phyloP scores from a whole-genome alignment of 2,888 invertebrate species.

The Lissocephala sabroskyi region DNA sequence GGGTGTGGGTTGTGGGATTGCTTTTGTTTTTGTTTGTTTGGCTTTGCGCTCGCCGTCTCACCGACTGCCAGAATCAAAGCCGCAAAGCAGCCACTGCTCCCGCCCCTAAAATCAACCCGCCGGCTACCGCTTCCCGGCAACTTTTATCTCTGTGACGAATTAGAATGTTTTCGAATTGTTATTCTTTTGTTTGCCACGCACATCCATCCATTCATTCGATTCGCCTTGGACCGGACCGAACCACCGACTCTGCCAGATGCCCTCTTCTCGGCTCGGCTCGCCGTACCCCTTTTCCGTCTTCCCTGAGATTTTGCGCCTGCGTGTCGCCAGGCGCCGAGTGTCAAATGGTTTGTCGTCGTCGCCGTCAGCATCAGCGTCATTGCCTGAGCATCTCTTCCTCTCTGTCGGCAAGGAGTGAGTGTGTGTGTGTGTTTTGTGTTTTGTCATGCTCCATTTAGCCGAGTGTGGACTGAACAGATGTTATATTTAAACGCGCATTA shows the following conservation, averaged over 20 bases:
- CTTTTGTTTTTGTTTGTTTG: slow-evolving; percentile 61
- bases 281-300: slow-evolving; percentile 43
- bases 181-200: slow-evolving; percentile 62
- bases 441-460: slow-evolving; percentile 73
- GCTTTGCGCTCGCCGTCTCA: slow-evolving; percentile 65
- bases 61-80: slow-evolving; percentile 51
- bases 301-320: slow-evolving; percentile 40
- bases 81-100: slow-evolving; percentile 29
- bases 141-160: slow-evolving; percentile 70
- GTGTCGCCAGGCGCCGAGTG: slow-evolving; percentile 22
- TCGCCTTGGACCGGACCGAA: slow-evolving; percentile 49
- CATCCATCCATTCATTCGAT: slow-evolving; percentile 65
- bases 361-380: neutral
- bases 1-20: slow-evolving; percentile 18
- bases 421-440: slow-evolving; percentile 66
- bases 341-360: slow-evolving; percentile 11
- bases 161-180: slow-evolving; percentile 72
- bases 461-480: slow-evolving; percentile 73
- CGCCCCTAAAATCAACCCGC: neutral
- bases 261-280: neutral
- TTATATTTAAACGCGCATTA: slow-evolving; percentile 72
- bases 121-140: slow-evolving; percentile 45
- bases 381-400: neutral
- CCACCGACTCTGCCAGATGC: slow-evolving; percentile 18
- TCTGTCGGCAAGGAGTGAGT: slow-evolving; percentile 8